Evolutionary conservation across 2,797 vertebrate genomes (phyloP).

Genomic region (Clarias pachynema): DNA sequence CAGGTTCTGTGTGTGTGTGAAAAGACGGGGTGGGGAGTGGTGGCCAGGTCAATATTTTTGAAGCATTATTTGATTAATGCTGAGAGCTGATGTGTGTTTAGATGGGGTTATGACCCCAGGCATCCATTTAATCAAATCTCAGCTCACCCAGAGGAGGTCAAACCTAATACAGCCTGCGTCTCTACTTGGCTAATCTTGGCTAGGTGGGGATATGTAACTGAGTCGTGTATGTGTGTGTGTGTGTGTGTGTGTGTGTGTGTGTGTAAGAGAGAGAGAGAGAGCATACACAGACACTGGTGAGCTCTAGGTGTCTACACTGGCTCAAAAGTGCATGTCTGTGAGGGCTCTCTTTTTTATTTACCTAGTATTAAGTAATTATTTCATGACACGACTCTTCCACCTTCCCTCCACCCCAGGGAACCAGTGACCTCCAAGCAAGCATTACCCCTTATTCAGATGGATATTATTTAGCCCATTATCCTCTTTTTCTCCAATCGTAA

Average conservation of each 20-base stretch:
- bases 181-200: constrained; percentile 13
- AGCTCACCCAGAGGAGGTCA: constrained; percentile 76
- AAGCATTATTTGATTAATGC: constrained; percentile 84
- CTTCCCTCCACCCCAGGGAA: constrained; percentile 68
- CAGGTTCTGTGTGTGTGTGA: constrained; percentile 44
- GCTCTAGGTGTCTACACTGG: constrained; percentile 11
- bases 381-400: constrained; percentile 65
- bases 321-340: constrained; percentile 25
- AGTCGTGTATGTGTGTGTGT: neutral
- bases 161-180: constrained; percentile 57
- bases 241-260: neutral
- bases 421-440: constrained; percentile 78
- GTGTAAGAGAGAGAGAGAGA: neutral
- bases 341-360: constrained; percentile 77
- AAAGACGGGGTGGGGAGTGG: constrained; percentile 60
- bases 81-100: constrained; percentile 83
- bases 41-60: constrained; percentile 78
- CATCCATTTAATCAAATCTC: constrained; percentile 90
- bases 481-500: constrained; percentile 66
- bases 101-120: constrained; percentile 82
- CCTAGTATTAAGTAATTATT: constrained; percentile 86
- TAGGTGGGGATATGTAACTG: neutral
- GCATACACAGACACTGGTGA: constrained; percentile 7
- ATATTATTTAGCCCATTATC: constrained; percentile 75
- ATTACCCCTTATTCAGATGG: constrained; percentile 81